Percentiles rank a stretch among this genome's conserved stretches.
phyloP scores from a whole-genome alignment of 2,888 invertebrate species.

The Entomobrya proxima region DNA sequence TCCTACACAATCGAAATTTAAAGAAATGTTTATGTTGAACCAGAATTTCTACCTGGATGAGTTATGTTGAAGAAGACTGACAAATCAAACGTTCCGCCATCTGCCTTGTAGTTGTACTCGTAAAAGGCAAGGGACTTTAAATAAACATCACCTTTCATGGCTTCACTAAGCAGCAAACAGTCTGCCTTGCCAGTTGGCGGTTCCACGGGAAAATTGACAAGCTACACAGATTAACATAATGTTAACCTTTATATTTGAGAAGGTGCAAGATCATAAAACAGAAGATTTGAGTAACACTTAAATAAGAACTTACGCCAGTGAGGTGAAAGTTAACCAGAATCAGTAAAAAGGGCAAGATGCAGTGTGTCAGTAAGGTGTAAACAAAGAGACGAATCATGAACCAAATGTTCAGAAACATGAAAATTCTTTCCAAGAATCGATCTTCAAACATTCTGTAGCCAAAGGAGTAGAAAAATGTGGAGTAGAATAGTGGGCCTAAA shows the following conservation, averaged over 20 bases:
- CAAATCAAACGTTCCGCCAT: background rate
- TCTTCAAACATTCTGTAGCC: background rate
- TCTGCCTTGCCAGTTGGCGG: background rate
- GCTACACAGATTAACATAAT: background rate
- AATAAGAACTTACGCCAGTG: slow-evolving; percentile 1
- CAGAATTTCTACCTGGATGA: slow-evolving; percentile 24
- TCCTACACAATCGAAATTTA: no score
- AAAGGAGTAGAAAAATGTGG: background rate
- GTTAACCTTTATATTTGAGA: background rate
- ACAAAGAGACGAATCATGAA: slow-evolving; percentile 12
- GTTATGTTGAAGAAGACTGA: slow-evolving; percentile 32
- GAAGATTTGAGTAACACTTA: background rate
- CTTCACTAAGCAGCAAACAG: slow-evolving; percentile 3
- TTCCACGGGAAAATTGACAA: slow-evolving; percentile 22
- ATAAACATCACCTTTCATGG: slow-evolving; percentile 21
- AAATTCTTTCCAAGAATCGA: background rate
- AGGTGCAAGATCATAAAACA: no score
- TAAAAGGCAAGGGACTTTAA: slow-evolving; percentile 28
- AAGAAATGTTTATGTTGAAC: background rate
- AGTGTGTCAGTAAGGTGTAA: background rate
- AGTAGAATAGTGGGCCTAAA: slow-evolving; percentile 1
- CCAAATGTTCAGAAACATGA: background rate
- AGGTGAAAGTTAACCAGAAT: background rate
- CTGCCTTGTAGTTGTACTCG: slow-evolving; percentile 18
- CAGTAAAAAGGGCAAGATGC: background rate